phyloP scores from a whole-genome alignment of 1,140 invertebrate genomes.

The Matsumurasca onukii region DNA sequence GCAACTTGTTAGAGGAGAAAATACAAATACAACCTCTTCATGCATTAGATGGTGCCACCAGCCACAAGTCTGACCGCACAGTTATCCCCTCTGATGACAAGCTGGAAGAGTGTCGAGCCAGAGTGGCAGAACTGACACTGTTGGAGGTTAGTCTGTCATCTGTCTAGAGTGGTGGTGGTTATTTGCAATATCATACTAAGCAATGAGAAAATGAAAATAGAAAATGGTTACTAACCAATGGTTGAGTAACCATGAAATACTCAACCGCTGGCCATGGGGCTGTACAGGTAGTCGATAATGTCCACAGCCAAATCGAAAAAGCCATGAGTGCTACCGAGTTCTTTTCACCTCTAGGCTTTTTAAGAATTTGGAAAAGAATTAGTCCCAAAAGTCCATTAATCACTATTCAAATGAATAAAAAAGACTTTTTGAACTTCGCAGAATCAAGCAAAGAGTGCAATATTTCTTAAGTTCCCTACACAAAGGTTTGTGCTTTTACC shows the following conservation, averaged over 20 bases:
- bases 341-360: slow-evolving; percentile 5
- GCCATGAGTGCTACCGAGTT: slow-evolving; percentile 29
- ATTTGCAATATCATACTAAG: no score
- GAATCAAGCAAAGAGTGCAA: neutral
- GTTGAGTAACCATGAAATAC: slow-evolving; percentile 43
- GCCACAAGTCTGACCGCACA: no score
- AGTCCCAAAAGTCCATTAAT: neutral
- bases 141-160: no score
- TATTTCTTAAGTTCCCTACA: neutral
- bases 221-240: no score
- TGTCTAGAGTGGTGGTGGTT: no score
- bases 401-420: neutral
- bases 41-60: no score
- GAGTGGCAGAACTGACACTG: no score
- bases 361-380: neutral
- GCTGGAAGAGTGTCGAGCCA: no score
- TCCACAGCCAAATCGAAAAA: slow-evolving; percentile 42
- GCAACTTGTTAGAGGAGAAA: no score
- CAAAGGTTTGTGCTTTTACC: neutral
- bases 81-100: no score
- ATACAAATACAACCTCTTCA: no score
- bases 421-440: slow-evolving; percentile 8
- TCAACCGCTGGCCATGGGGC: slow-evolving; percentile 41
- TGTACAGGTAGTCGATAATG: slow-evolving; percentile 41
- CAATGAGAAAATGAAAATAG: no score